These are phyloP conservation scores for Pentamera pediparva DNA, from an alignment of 53 echinoderm and acorn worm species.

Conservation along the genomic window DNA sequence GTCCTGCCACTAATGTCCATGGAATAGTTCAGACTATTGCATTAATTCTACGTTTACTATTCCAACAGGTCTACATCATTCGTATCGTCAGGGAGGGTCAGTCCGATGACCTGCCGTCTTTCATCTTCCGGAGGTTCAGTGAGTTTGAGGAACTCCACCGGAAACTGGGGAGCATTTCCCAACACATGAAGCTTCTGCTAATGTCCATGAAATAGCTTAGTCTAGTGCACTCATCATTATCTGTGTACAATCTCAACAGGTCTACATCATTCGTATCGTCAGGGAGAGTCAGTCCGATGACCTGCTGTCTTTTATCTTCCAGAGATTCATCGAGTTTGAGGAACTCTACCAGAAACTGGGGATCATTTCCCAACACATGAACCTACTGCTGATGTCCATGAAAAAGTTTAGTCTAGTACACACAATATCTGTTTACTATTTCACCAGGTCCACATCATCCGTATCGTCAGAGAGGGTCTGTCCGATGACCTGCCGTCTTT, in stretches of 20 bases:
- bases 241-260: conserved; percentile 41
- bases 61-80: conserved; percentile 79
- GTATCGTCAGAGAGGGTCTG: conserved; percentile 60
- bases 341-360: conserved; percentile 81
- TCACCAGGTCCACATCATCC: conserved; percentile 78
- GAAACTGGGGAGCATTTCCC: conserved; percentile 69
- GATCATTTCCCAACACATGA: conserved; percentile 53
- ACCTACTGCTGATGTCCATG: no score
- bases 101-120: conserved; percentile 55
- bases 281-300: conserved; percentile 55
- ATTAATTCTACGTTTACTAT: no score
- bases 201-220: no score
- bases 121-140: conserved; percentile 94
- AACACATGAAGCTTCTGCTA: conserved; percentile 49
- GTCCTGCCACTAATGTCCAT: no score
- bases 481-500: conserved; percentile 62
- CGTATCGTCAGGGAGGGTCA: conserved; percentile 62
- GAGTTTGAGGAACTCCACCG: conserved; percentile 86
- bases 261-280: conserved; percentile 74
- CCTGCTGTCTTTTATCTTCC: conserved; percentile 89
- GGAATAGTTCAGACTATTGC: no score
- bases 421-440: no score
- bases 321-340: conserved; percentile 86
- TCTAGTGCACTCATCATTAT: no score
- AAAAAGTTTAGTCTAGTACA: no score